These are phyloP conservation scores for Malurus elegans DNA, from an alignment of 2,113 vertebrate species.

Conservation along the genomic window DNA sequence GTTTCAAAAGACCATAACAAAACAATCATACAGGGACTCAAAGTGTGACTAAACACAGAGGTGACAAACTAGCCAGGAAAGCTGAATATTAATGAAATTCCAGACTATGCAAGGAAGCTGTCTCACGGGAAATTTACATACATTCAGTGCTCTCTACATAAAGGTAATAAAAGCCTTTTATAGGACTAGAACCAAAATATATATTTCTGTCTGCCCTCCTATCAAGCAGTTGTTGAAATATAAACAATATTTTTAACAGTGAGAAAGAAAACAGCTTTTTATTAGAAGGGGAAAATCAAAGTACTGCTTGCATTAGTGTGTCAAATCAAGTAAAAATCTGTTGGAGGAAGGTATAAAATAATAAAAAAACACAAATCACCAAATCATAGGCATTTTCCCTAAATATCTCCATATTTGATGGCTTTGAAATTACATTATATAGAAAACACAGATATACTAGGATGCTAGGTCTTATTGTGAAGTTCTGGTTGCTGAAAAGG, in stretches of 20 bases:
- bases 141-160: not conserved
- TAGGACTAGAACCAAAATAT: not conserved
- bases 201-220: not conserved
- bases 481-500: not conserved
- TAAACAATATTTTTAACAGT: not conserved
- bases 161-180: not conserved
- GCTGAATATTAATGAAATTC: not conserved
- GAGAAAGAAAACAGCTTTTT: not conserved
- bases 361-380: not conserved
- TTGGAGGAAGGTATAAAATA: not conserved
- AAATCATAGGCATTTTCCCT: not conserved
- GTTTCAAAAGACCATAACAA: not conserved
- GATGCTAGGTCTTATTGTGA: not conserved
- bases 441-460: not conserved
- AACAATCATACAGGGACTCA: not conserved
- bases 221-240: not conserved
- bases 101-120: not conserved
- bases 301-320: not conserved
- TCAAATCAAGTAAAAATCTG: not conserved
- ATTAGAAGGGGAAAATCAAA: not conserved
- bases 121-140: not conserved
- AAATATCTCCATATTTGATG: not conserved
- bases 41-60: not conserved
- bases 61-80: not conserved
- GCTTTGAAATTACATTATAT: not conserved